Percentiles rank a stretch among this genome's conserved stretches.
Conservation (phyloP, 2,113 vertebrate species). For the Canis aureus region DNA sequence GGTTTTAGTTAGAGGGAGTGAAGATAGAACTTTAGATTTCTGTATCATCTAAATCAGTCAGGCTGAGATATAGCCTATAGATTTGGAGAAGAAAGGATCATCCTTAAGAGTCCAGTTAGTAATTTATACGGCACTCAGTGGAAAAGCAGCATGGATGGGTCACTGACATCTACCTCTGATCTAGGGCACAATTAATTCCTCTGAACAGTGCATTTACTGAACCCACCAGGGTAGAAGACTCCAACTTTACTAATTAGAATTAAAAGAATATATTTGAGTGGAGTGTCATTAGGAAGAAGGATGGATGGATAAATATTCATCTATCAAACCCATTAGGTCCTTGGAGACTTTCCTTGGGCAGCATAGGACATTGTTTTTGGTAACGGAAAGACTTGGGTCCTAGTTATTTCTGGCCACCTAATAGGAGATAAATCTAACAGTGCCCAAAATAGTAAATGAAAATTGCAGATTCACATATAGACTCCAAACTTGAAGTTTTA, state of each 20-base stretch:
- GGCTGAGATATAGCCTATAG: neutral
- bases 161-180: neutral
- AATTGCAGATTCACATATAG: neutral
- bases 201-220: neutral
- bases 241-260: neutral
- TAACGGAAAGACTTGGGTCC: neutral
- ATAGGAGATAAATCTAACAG: neutral
- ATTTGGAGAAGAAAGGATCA: slow-evolving; percentile 8
- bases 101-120: neutral
- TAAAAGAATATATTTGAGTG: neutral
- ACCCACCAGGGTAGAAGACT: neutral
- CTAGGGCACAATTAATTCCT: neutral
- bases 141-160: neutral
- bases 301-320: neutral
- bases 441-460: neutral
- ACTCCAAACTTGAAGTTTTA: neutral
- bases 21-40: neutral
- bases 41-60: neutral
- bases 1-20: neutral
- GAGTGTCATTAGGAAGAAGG: neutral
- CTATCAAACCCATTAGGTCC: neutral
- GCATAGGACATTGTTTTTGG: neutral
- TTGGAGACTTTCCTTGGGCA: neutral
- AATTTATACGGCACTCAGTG: neutral
- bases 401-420: neutral